phyloP scores from a whole-genome alignment of 2,888 invertebrate species.

The Synanthedon andrenaeformis region DNA sequence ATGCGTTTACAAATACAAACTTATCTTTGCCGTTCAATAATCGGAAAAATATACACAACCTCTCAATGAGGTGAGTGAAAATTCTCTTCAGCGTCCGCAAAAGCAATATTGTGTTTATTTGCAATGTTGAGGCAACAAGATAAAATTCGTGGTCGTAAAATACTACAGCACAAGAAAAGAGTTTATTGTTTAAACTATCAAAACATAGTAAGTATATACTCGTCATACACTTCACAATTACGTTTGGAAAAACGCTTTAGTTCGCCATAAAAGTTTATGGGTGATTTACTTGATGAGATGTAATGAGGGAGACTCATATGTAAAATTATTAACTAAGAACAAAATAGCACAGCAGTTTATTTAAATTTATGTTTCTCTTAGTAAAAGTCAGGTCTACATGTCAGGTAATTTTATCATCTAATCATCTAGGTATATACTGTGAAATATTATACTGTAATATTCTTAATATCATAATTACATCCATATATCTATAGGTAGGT shows the following conservation, averaged over 20 bases:
- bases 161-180: conserved; percentile 32
- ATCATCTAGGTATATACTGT: too few species aligned
- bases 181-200: conserved; percentile 42
- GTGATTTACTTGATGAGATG: conserved; percentile 29
- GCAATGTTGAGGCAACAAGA: conserved; percentile 43
- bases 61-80: conserved; percentile 20
- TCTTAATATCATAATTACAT: too few species aligned
- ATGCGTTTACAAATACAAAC: conserved; percentile 27
- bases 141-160: conserved; percentile 51
- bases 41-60: conserved; percentile 17
- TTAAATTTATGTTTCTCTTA: too few species aligned
- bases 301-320: conserved; percentile 2
- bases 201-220: conserved; percentile 18
- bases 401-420: too few species aligned
- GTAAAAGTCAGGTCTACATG: too few species aligned
- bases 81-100: conserved; percentile 25
- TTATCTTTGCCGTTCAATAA: conserved; percentile 8
- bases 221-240: conserved; percentile 28
- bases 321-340: too few species aligned
- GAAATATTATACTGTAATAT: too few species aligned
- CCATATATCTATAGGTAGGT: too few species aligned
- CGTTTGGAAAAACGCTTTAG: conserved; percentile 15
- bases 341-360: background rate
- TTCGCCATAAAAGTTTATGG: conserved; percentile 12
- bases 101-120: conserved; percentile 41